phyloP scores from a whole-genome alignment of 2,888 invertebrate genomes.

The Coleophora flavipennella region DNA sequence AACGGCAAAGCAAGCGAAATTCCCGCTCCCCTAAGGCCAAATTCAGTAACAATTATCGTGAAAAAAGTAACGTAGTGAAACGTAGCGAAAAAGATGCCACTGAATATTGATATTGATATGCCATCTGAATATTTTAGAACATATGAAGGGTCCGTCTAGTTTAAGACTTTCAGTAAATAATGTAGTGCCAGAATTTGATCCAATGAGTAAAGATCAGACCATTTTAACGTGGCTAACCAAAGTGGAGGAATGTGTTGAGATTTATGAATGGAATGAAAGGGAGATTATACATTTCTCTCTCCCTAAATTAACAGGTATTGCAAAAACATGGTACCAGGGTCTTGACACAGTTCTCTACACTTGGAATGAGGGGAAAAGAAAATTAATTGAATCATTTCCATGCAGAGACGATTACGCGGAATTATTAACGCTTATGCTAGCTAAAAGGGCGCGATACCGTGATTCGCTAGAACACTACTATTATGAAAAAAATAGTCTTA shows the following conservation, averaged over 20 bases:
- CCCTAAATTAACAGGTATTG: constrained; percentile 10
- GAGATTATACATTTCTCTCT: constrained; percentile 11
- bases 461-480: constrained; percentile 11
- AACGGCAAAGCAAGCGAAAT: no score
- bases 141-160: no score
- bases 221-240: no score
- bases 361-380: constrained; percentile 12
- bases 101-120: no score
- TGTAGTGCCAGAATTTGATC: constrained; percentile 7
- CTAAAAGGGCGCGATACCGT: constrained; percentile 4
- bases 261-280: constrained; percentile 10
- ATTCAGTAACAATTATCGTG: no score
- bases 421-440: constrained; percentile 11
- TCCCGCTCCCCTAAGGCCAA: no score
- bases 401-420: constrained; percentile 12
- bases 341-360: constrained; percentile 8
- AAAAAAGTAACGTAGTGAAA: no score
- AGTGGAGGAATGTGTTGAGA: constrained; percentile 10
- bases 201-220: constrained; percentile 12
- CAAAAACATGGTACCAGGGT: constrained; percentile 11
- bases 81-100: no score
- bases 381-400: constrained; percentile 13
- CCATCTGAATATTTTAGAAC: no score
- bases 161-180: no score
- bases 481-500: constrained; percentile 9